Base-by-base conservation (phyloP, 2,888 invertebrate genomes). In the Tigriopus californicus region DNA sequence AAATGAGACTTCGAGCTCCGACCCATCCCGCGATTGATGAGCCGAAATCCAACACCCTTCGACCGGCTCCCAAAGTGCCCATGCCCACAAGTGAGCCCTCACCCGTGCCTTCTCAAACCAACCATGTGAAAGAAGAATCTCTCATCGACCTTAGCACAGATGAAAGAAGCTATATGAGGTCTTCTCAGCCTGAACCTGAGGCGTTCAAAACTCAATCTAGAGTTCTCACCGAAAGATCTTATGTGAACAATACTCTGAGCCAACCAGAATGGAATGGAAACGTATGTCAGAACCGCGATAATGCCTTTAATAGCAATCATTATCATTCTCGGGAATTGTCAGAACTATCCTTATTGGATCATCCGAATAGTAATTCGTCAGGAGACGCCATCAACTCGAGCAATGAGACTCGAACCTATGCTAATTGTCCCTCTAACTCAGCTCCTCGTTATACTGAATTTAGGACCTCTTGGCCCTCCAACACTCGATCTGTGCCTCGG, bases 301-400 rank as follows among this genome's bases (percentile, higher is more conserved):
- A 33, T 8, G 8, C 33, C 3, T 5, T 5, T 33, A 3, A 33
- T 5, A 33, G 33, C 8, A 41, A 41, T 54, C 22, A 58, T 54
- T n/a, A 42, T 49, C 44, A 64, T 66, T 62, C 64, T 69, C 66
- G 61, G 68, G 64, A 63, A 63, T 54, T 41, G 15, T 44, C 63
- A 12, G 52, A 60, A 0, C 46, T 54, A 5, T 82, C 82, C 15
- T 72, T 85, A 63, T 71, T 85, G 0, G 84, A 84, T 68, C 80
- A 81, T 64, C 83, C 84, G 0, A 83, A 44, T 15, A n/a, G 18
- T n/a, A n/a, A 44, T 5, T n/a, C 5, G 5, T 10, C 60, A 41
- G 48, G 44, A 61, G 1, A 20, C 4, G 58, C 15, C 6, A 47
- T 13, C 1, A 60, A 47, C 33, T 55, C 47, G 13, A 42, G 54